A percentile compares a stretch with the other conserved stretches of the same genome.
Conservation (phyloP, 2,797 vertebrate species). For the Poecilia gillii region DNA sequence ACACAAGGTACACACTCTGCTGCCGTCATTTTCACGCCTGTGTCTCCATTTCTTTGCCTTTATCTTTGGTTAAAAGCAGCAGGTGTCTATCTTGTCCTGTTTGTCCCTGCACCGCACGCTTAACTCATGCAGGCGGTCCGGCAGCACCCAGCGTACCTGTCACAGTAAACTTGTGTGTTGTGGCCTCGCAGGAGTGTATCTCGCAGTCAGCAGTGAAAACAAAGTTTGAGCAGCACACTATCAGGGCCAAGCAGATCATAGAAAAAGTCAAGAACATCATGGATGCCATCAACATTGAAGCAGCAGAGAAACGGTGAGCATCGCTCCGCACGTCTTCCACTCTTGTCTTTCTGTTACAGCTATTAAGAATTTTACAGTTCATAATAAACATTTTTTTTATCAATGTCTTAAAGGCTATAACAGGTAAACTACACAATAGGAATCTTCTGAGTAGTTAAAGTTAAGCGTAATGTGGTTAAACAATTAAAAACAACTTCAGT, state of each 20-base stretch:
- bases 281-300: slow-evolving; percentile 94
- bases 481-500: not conserved
- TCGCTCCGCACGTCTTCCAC: not conserved
- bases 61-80: slow-evolving; percentile 76
- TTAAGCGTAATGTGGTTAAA: not conserved
- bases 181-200: slow-evolving; percentile 99
- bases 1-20: slow-evolving; percentile 67
- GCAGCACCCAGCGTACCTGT: slow-evolving; percentile 78
- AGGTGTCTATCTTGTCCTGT: slow-evolving; percentile 80
- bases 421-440: slow-evolving; percentile 8
- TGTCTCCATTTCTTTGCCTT: slow-evolving; percentile 37
- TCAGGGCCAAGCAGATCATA: slow-evolving; percentile 99
- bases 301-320: slow-evolving; percentile 96
- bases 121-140: slow-evolving; percentile 12
- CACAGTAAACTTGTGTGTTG: slow-evolving; percentile 92
- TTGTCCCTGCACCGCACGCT: slow-evolving; percentile 44
- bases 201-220: slow-evolving; percentile 99
- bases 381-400: slow-evolving; percentile 7
- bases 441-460: not conserved
- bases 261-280: slow-evolving; percentile 96
- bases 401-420: not conserved
- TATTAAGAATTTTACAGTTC: not conserved
- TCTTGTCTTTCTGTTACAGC: not conserved
- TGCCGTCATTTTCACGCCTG: slow-evolving; percentile 52
- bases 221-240: slow-evolving; percentile 99